A percentile compares a stretch with the other conserved stretches of the same genome.
Evolutionary conservation across 2,797 vertebrate genomes (phyloP).

Genomic region (Harpagifer antarcticus): DNA sequence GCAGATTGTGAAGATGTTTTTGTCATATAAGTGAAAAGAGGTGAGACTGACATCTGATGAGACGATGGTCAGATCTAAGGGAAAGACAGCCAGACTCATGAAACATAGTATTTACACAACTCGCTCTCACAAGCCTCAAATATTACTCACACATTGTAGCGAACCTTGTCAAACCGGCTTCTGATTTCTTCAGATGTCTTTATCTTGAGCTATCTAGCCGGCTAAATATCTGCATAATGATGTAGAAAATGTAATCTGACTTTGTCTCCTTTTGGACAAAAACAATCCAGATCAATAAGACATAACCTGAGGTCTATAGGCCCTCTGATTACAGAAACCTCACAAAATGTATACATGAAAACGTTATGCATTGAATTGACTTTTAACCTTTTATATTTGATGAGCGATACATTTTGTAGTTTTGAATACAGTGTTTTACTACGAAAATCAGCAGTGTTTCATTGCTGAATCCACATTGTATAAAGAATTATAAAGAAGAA

Average conservation of each 20-base stretch:
- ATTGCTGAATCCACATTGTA: neutral
- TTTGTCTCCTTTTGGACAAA: neutral
- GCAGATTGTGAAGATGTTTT: conserved; percentile 7
- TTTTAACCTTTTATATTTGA: neutral
- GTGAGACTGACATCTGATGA: conserved; percentile 27
- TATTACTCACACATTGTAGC: conserved; percentile 1
- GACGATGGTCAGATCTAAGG: neutral
- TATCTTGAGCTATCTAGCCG: neutral
- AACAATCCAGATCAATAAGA: neutral
- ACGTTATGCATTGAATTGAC: neutral
- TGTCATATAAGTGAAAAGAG: conserved; percentile 16
- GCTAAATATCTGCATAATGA: neutral
- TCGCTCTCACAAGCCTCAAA: neutral
- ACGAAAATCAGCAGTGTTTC: neutral
- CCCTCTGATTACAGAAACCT: neutral
- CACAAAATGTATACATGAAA: too few species aligned
- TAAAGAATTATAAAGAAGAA: neutral
- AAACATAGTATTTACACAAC: neutral
- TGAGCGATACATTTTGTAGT: neutral
- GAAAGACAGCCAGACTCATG: conserved; percentile 2
- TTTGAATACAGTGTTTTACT: neutral
- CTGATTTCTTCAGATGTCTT: conserved; percentile 11
- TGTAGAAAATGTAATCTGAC: neutral
- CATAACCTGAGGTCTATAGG: neutral
- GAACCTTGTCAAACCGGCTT: neutral